Evolutionary conservation across 2,888 invertebrate genomes (phyloP).

Genomic region (Hipparchia sbordonii): DNA sequence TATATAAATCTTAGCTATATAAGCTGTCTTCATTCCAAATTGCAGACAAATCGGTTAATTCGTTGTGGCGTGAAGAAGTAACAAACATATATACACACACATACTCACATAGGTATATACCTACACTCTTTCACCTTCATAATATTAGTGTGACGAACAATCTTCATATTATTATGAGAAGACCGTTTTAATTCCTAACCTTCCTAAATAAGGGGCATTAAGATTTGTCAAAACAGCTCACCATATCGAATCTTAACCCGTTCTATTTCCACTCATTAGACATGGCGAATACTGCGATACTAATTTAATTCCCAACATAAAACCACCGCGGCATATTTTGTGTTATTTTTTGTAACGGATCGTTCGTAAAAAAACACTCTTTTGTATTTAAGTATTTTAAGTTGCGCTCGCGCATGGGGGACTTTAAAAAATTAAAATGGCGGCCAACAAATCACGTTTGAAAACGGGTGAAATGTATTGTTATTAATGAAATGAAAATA

Average conservation of each 20-base stretch:
- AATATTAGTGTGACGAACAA: not conserved
- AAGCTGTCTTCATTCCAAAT: too few species aligned
- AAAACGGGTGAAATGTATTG: constrained; percentile 81
- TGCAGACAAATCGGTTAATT: too few species aligned
- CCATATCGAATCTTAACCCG: constrained; percentile 45
- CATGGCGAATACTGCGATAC: constrained; percentile 47
- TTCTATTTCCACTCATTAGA: constrained; percentile 49
- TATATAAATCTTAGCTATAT: too few species aligned
- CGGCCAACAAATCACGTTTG: constrained; percentile 80
- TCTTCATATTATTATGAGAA: not conserved
- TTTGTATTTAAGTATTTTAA: constrained; percentile 46
- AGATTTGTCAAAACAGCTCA: constrained; percentile 64
- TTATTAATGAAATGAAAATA: constrained; percentile 79
- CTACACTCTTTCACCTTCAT: too few species aligned
- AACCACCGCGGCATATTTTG: constrained; percentile 16
- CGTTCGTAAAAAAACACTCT: constrained; percentile 36
- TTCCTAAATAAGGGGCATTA: constrained; percentile 53
- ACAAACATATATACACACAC: too few species aligned
- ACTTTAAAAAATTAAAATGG: constrained; percentile 74
- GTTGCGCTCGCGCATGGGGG: constrained; percentile 55
- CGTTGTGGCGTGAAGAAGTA: too few species aligned
- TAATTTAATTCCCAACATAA: constrained; percentile 23
- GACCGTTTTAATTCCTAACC: constrained; percentile 1
- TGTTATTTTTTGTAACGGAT: constrained; percentile 23
- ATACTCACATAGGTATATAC: too few species aligned